Conservation (phyloP, 2,888 invertebrate genomes). For the Globia sparganii region DNA sequence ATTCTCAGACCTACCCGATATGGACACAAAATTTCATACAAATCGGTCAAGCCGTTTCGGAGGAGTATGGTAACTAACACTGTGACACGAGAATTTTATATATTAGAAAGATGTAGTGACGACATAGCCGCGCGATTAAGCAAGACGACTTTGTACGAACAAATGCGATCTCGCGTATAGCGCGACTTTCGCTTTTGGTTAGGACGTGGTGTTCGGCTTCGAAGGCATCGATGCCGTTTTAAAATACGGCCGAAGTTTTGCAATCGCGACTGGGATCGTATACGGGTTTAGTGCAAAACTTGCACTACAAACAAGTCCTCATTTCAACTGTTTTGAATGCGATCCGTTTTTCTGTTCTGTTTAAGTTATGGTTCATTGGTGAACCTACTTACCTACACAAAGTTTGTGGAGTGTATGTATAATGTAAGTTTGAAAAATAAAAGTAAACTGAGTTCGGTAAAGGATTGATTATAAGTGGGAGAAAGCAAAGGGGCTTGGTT, state of each 20-base stretch:
- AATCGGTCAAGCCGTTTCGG: too few relatives aligned
- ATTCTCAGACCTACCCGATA: too few relatives aligned
- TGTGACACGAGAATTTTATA: too few relatives aligned
- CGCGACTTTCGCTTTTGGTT: not conserved
- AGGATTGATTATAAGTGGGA: not conserved
- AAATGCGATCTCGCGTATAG: too few relatives aligned
- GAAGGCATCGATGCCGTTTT: constrained; percentile 44
- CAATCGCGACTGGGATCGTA: constrained; percentile 68
- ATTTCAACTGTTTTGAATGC: constrained; percentile 62
- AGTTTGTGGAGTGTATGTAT: constrained; percentile 17
- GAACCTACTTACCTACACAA: not conserved
- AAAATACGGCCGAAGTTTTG: constrained; percentile 69
- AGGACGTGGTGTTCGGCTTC: not conserved
- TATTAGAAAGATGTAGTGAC: too few relatives aligned
- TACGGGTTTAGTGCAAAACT: constrained; percentile 72
- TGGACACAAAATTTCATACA: too few relatives aligned
- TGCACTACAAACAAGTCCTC: constrained; percentile 67
- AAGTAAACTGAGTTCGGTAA: not conserved
- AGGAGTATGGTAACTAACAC: too few relatives aligned
- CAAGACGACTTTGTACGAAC: not conserved
- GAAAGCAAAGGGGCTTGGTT: not conserved
- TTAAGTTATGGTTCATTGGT: constrained; percentile 48
- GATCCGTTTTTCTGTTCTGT: constrained; percentile 65
- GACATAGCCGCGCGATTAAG: not conserved
- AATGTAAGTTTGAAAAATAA: not conserved